Evolutionary conservation across 2,797 vertebrate genomes (phyloP), one percentile per base, ranked within the genome.

Genomic region (Sebastes kiyomatsui): DNA sequence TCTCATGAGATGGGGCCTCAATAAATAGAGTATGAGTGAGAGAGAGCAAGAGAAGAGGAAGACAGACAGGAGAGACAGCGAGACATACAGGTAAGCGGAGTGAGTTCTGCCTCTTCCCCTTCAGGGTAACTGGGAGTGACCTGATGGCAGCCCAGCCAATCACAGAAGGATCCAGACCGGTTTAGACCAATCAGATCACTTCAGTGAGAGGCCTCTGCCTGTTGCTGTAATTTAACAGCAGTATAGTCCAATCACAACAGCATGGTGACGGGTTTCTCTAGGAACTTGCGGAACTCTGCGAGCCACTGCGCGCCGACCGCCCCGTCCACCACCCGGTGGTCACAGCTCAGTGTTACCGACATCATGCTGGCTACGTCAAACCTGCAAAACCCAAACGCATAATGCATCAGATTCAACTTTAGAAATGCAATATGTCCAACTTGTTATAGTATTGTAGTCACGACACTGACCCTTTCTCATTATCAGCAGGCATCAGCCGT

Each of bases 251-350:
- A 72, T 97, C 96, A 99, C 93, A 99, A 95, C 93, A 99, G 94
- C 98, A 99, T 99, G 76, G 96, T 99, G 89, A 96, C 72, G 0
- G 98, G 98, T 85, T 97, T 99, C 92, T 99, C 98, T 91, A 99
- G 93, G 91, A 98, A 97, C 86, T 96, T 98, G 89, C 97, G 97
- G 95, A 99, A 99, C 89, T 99, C 98, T 1, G 97, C 97, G 60
- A 99, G 97, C 98, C 98, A 99, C 94, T 99, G 98, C 1, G 98
- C 98, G 5, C 98, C 98, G 18, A 99, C 97, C 1, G 98, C 98
- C 62, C 98, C 98, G 1, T 99, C 98, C 79, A 99, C 98, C 77
- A 99, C 98, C 18, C 98, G 96, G 82, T 99, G 98, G 88, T 99
- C 98, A 86, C 98, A 99, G 92, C 98, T 99, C 77, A 99, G 96